Percentiles rank a stretch among this genome's conserved stretches.
Conservation (phyloP, 2,113 vertebrate species). For the Brachirus orientalis region DNA sequence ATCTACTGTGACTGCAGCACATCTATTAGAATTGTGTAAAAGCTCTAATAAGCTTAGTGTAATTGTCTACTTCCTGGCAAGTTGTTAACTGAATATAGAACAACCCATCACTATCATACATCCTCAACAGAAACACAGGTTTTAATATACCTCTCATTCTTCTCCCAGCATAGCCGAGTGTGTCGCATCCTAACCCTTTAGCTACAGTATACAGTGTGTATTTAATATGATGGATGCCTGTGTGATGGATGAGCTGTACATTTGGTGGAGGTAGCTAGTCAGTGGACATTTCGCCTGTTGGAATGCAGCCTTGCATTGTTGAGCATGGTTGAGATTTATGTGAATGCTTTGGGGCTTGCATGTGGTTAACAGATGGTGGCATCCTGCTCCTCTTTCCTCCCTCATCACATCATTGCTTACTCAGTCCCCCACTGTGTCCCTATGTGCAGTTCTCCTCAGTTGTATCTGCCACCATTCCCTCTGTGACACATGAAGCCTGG, state of each 20-base stretch:
- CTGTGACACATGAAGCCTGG: conserved; percentile 5
- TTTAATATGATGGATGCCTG: conserved; percentile 9
- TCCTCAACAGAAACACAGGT: conserved; percentile 1
- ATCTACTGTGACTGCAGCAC: conserved; percentile 42
- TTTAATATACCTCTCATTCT: conserved; percentile 1
- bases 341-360: conserved; percentile 81
- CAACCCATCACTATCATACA: conserved; percentile 8
- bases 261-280: conserved; percentile 66
- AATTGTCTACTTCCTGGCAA: conserved; percentile 22
- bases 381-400: conserved; percentile 67
- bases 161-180: neutral
- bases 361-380: conserved; percentile 85
- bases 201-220: conserved; percentile 8
- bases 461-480: conserved; percentile 9
- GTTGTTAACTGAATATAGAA: conserved; percentile 21
- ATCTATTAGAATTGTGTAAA: conserved; percentile 31
- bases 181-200: neutral
- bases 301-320: conserved; percentile 80
- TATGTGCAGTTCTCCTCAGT: conserved; percentile 19
- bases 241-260: conserved; percentile 41
- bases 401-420: conserved; percentile 64
- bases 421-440: conserved; percentile 36
- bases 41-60: conserved; percentile 10
- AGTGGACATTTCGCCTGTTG: conserved; percentile 69
- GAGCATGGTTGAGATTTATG: conserved; percentile 83